Evolutionary conservation across 2,113 vertebrate genomes (phyloP), one percentile per base, ranked within the genome.

Genomic region (Festucalex cinctus): DNA sequence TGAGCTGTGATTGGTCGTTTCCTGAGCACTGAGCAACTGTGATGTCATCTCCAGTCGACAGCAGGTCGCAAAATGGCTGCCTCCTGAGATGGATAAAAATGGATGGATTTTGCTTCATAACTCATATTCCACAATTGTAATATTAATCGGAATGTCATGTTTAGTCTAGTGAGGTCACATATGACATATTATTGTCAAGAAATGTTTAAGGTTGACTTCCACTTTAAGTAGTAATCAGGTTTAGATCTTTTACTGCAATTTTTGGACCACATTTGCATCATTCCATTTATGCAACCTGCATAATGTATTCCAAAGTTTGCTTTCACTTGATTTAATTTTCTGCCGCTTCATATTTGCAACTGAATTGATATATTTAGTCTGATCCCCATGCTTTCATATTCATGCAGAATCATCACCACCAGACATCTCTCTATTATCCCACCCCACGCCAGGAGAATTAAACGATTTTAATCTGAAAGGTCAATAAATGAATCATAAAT

Each of bases 401-500:
- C 56, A 81, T 77, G 20, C 28, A 39, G 22, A 77, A 71, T 61
- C 26, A 69, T 75, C 76, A 79, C 9, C 0, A 35, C 46, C 43
- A 46, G 39, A 59, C 24, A 12, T 48, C n/a, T 17, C 54, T 68
- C 53, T 35, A 22, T 73, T 62, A 66, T 76, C 41, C 68, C 51
- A 26, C 39, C 70, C 36, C 66, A 26, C 63, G 66, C 63, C 26
- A 61, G 57, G 63, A 72, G 43, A 70, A 71, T 73, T 67, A 60
- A 36, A 59, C n/a, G 62, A 66, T 67, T 73, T 75, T 16, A 73
- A 62, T 79, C 69, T 32, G 16, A 79, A 85, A 83, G 80, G 85
- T 86, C 77, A 85, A 80, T 73, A 48, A 67, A 82, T 70, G 73
- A 83, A 78, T 83, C 60, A 58, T 74, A 68, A 63, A 76, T 49